Base-by-base conservation (phyloP, 2,888 invertebrate genomes). In the Lepidonotus clava region DNA sequence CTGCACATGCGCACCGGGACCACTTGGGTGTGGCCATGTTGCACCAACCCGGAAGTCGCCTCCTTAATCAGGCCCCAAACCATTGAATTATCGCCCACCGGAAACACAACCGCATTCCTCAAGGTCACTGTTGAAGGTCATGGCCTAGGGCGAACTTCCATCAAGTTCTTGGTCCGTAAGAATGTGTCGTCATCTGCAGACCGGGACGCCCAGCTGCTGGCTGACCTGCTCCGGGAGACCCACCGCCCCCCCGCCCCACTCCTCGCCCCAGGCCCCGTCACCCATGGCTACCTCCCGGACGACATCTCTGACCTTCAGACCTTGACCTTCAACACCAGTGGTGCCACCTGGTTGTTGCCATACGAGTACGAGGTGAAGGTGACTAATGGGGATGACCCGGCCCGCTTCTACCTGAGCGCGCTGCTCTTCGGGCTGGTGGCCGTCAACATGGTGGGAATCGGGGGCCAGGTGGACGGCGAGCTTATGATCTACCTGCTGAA, bases 401-500 rank as follows among this genome's bases (percentile, higher is more conserved):
- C 80, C 11, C 66, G 36, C 18, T 34, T 84, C 53, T 88, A 85
- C 67, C 84, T 88, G 38, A 61, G 84, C 40, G 56, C 53, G 28
- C 40, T 86, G 36, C 41, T 88, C 40, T 56, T 88, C 51, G 87
- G 32, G 14, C 83, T 88, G n/a, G 83, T 71, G 41, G 86, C 85
- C 6, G 34, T 87, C 61, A 88, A 88, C 86, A 71, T 88, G 83
- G 38, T 87, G 24, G 88, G 86, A 5, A 71, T 87, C 21, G 88
- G 88, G 4, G 88, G 88, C 24, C 88, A 88, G 41, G 53, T 88
- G 32, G 85, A 88, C 61, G 67, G 83, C 14, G 86, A 85, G 14
- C 85, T 86, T 34, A 83, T 85, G 38, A 41, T 88, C 34, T 32
- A 80, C 34, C 83, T 87, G n/a, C 32, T 88, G 34, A 87, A 85